phyloP scores from a whole-genome alignment of 2,888 invertebrate species.

The Noctua pronuba region DNA sequence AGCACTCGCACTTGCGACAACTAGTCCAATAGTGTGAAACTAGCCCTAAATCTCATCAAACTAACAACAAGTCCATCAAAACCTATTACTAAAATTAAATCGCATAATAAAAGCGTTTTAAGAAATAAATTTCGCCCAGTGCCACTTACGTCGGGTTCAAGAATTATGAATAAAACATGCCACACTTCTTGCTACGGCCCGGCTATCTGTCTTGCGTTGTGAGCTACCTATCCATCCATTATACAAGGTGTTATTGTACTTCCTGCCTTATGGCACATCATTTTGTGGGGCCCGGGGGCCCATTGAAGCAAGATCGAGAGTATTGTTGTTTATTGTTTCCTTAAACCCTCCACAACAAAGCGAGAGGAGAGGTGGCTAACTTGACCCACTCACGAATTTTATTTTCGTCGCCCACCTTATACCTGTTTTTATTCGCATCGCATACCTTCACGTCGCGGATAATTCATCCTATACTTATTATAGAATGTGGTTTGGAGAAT shows the following conservation, averaged over 20 bases:
- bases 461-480: slow-evolving; percentile 56
- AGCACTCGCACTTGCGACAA: background rate
- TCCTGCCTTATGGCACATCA: slow-evolving; percentile 64
- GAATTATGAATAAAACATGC: slow-evolving; percentile 78
- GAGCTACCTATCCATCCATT: slow-evolving; percentile 65
- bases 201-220: slow-evolving; percentile 74
- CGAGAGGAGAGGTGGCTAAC: slow-evolving; percentile 32
- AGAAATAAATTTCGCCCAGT: slow-evolving; percentile 71
- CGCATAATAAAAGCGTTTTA: slow-evolving; percentile 76
- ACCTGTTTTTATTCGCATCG: slow-evolving; percentile 59
- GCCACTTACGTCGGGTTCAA: slow-evolving; percentile 59
- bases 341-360: slow-evolving; percentile 58
- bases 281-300: slow-evolving; percentile 64
- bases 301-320: slow-evolving; percentile 68
- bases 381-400: slow-evolving; percentile 57
- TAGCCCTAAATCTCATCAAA: slow-evolving; percentile 13
- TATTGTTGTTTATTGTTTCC: slow-evolving; percentile 73
- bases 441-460: slow-evolving; percentile 58
- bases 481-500: slow-evolving; percentile 55
- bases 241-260: slow-evolving; percentile 71
- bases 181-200: slow-evolving; percentile 64
- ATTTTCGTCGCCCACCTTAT: slow-evolving; percentile 49
- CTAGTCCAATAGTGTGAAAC: background rate
- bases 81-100: slow-evolving; percentile 71
- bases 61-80: slow-evolving; percentile 23